A percentile compares a stretch with the other conserved stretches of the same genome.
Conservation (phyloP, 1,140 invertebrate genomes). For the Caenorhabditis latens region DNA sequence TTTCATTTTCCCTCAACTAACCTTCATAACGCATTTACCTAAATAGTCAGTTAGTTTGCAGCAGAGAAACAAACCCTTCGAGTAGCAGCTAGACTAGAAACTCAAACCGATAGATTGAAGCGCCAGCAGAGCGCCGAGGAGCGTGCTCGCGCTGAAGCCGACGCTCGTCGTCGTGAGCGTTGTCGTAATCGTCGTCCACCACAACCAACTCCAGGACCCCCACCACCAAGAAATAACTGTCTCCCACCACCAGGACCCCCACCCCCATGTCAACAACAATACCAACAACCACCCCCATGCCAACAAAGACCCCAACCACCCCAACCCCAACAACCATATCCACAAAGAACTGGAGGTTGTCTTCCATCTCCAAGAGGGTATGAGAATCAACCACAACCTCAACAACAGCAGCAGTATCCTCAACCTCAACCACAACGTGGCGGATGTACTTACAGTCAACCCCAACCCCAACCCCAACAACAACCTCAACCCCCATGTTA, state of each 20-base stretch:
- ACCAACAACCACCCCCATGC: constrained; percentile 8
- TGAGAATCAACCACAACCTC: constrained; percentile 43
- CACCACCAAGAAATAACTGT: constrained; percentile 45
- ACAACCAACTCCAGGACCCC: constrained; percentile 43
- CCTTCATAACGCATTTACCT: constrained; percentile 31
- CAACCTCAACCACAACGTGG: constrained; percentile 21
- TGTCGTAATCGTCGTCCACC: constrained; percentile 33
- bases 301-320: constrained; percentile 41
- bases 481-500: constrained; percentile 21
- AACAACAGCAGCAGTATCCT: constrained; percentile 7
- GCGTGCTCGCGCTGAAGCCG: constrained; percentile 28
- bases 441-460: constrained; percentile 48
- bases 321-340: not conserved
- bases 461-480: constrained; percentile 8
- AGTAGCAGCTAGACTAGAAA: constrained; percentile 57
- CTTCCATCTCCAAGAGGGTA: constrained; percentile 50
- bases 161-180: constrained; percentile 45
- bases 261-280: constrained; percentile 29
- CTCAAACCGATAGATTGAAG: constrained; percentile 45
- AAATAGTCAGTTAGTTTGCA: constrained; percentile 33
- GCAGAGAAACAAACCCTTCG: constrained; percentile 54
- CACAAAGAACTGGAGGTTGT: constrained; percentile 27
- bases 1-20: not conserved
- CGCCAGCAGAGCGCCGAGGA: constrained; percentile 43
- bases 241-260: constrained; percentile 31